Conservation (phyloP, 2,888 invertebrate species). For the Cheilosia urbana region DNA sequence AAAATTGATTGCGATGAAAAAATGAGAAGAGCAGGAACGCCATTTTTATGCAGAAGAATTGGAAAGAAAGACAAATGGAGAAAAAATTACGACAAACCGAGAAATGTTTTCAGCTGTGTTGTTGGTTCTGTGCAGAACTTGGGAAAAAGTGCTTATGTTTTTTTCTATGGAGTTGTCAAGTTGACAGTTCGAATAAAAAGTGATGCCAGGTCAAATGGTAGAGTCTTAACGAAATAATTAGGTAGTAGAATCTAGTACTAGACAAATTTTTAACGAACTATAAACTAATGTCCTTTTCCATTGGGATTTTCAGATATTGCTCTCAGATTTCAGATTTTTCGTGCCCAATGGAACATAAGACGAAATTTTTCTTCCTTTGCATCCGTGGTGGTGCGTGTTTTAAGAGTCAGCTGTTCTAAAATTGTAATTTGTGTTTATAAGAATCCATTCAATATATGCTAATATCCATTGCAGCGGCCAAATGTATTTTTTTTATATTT, state of each 20-base stretch:
- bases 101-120: conserved; percentile 47
- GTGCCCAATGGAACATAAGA: too few relatives aligned
- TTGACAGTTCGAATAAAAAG: background rate
- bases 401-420: too few relatives aligned
- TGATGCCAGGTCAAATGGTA: background rate
- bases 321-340: too few relatives aligned
- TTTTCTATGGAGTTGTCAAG: conserved; percentile 1
- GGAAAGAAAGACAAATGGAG: conserved; percentile 60
- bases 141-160: conserved; percentile 15
- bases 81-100: conserved; percentile 44
- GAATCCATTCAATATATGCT: too few relatives aligned
- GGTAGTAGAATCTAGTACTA: background rate
- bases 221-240: background rate
- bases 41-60: conserved; percentile 71
- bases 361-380: too few relatives aligned
- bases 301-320: too few relatives aligned
- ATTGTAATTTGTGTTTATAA: too few relatives aligned
- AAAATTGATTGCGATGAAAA: conserved; percentile 65
- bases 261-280: background rate
- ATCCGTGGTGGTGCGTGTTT: too few relatives aligned
- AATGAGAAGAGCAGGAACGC: conserved; percentile 58
- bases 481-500: too few relatives aligned
- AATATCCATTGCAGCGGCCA: too few relatives aligned
- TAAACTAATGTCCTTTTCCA: too few relatives aligned
- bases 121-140: conserved; percentile 50